These are phyloP conservation scores for Dastarcus helophoroides DNA, from an alignment of 2,888 invertebrate genomes.

Conservation along the genomic window DNA sequence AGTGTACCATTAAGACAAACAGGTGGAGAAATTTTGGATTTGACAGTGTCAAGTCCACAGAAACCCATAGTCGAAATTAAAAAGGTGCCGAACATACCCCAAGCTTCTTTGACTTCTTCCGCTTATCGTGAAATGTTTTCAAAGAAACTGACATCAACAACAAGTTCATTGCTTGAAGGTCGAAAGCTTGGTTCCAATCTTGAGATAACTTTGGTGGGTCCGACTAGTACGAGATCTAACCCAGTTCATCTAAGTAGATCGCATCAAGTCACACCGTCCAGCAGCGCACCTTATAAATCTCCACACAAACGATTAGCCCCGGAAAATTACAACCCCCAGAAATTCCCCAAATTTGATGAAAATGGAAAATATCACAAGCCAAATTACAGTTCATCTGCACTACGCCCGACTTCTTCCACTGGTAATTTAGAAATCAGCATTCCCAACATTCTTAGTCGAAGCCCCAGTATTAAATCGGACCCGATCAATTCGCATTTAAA, in stretches of 20 bases:
- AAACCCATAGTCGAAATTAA: slow-evolving; percentile 48
- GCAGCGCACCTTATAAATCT: background rate
- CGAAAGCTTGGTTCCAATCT: slow-evolving; percentile 50
- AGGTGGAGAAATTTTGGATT: slow-evolving; percentile 50
- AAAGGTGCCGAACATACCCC: slow-evolving; percentile 35
- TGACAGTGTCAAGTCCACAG: slow-evolving; percentile 45
- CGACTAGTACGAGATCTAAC: slow-evolving; percentile 10
- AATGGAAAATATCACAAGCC: slow-evolving; percentile 22
- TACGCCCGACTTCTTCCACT: background rate
- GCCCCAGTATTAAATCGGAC: slow-evolving; percentile 5
- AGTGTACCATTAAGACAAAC: slow-evolving; percentile 18
- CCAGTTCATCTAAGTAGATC: background rate
- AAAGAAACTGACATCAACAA: background rate
- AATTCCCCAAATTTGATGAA: slow-evolving; percentile 34
- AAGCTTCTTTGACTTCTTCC: background rate
- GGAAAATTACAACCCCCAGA: slow-evolving; percentile 44
- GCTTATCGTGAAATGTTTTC: background rate
- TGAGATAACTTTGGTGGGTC: slow-evolving; percentile 55
- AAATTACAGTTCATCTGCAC: background rate
- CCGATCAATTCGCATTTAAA: slow-evolving; percentile 4
- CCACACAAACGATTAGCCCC: slow-evolving; percentile 44
- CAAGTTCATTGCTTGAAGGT: slow-evolving; percentile 32
- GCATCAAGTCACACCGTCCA: background rate
- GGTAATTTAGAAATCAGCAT: slow-evolving; percentile 2
- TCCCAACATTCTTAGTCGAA: slow-evolving; percentile 1